Conservation (phyloP, 2,113 vertebrate genomes). For the Marcusenius ussheri region DNA sequence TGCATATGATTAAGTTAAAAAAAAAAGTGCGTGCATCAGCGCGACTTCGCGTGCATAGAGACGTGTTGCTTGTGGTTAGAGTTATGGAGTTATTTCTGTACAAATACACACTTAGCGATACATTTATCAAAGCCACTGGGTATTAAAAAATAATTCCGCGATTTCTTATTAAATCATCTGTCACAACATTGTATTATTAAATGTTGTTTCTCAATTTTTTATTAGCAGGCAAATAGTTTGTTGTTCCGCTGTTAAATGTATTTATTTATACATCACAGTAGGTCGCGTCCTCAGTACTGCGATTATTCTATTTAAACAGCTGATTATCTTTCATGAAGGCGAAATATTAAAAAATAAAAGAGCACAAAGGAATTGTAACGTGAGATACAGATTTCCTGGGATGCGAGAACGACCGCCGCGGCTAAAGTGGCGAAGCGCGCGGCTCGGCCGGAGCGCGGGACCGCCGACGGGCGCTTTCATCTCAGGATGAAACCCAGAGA, state of each 20-base stretch:
- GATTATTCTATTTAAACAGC: neutral
- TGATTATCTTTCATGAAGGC: neutral
- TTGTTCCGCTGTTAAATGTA: neutral
- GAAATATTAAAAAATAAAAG: neutral
- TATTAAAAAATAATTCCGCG: neutral
- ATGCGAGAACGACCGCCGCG: neutral
- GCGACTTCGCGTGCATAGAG: neutral
- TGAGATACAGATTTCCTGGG: neutral
- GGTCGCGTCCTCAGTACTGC: neutral
- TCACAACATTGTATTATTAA: neutral
- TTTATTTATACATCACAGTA: slow-evolving; percentile 1
- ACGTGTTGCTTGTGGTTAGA: neutral
- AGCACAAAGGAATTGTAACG: neutral
- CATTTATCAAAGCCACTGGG: neutral
- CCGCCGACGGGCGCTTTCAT: neutral
- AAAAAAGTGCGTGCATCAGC: neutral
- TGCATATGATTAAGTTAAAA: neutral
- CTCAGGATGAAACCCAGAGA: slow-evolving; percentile 8
- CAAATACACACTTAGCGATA: neutral
- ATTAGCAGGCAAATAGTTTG: neutral
- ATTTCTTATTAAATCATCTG: neutral
- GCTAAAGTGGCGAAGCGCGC: neutral
- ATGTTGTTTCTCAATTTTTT: neutral
- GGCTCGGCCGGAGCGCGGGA: neutral
- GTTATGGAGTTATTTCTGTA: neutral